phyloP scores from a whole-genome alignment of 1,140 invertebrate genomes.

The Colletes latitarsis region DNA sequence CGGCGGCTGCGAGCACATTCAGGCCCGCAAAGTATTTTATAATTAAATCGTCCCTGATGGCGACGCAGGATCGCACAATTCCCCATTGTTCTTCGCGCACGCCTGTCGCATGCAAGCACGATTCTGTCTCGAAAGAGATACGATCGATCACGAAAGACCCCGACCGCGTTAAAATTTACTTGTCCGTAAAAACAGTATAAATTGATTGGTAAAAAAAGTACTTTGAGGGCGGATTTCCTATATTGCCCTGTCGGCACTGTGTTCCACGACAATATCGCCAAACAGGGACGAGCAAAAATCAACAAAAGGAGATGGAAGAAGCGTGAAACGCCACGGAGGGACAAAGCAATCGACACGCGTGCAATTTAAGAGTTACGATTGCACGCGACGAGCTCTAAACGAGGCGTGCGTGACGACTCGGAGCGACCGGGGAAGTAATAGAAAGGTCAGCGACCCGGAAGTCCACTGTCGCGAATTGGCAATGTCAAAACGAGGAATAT shows the following conservation, averaged over 20 bases:
- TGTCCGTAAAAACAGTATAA: too few relatives aligned
- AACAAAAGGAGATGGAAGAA: not conserved
- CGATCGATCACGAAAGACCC: not conserved
- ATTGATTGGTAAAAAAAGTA: too few relatives aligned
- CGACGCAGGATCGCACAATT: not conserved
- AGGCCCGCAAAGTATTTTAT: not conserved
- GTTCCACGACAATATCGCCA: too few relatives aligned
- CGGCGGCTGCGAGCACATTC: not conserved
- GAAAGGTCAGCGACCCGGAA: conserved; percentile 4
- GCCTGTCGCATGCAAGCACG: not conserved
- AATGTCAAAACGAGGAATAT: not conserved
- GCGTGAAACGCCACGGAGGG: too few relatives aligned
- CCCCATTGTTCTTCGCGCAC: not conserved
- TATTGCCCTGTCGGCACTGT: too few relatives aligned
- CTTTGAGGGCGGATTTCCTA: too few relatives aligned
- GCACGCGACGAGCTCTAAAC: not conserved
- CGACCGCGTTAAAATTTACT: too few relatives aligned
- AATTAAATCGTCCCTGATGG: not conserved
- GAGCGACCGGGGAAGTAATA: too few relatives aligned
- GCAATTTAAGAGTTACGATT: not conserved
- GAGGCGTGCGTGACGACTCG: too few relatives aligned
- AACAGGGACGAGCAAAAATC: not conserved
- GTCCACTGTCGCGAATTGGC: not conserved
- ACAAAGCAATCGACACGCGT: not conserved
- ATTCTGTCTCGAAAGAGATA: too few relatives aligned